phyloP scores from a whole-genome alignment of 2,888 invertebrate species.

The Poecilobothrus nobilitatus region DNA sequence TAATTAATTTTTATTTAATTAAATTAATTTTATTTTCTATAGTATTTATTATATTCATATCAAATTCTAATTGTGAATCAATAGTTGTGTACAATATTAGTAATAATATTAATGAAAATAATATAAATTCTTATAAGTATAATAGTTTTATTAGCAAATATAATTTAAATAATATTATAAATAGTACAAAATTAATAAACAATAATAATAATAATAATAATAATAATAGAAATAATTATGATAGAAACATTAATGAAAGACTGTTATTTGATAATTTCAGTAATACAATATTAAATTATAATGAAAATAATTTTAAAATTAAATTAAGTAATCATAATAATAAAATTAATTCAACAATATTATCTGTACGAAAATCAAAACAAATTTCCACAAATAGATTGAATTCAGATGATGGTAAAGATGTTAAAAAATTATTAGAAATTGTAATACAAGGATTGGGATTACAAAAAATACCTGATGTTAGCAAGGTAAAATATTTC shows the following conservation, averaged over 20 bases:
- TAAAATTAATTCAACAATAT: background rate
- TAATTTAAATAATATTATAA: background rate
- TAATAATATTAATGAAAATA: background rate
- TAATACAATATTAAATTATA: background rate
- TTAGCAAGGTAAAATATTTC: conserved; percentile 30
- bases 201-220: background rate
- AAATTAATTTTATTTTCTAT: background rate
- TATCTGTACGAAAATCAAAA: background rate
- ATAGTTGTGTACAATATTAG: background rate
- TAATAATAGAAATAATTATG: background rate
- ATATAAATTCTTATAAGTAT: no score
- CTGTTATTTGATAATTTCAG: background rate
- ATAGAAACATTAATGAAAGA: background rate
- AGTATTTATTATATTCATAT: background rate
- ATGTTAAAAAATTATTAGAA: conserved; percentile 29
- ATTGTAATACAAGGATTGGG: conserved; percentile 37
- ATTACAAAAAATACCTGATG: conserved; percentile 33
- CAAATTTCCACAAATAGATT: background rate
- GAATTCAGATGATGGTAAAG: conserved; percentile 15
- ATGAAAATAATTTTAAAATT: background rate
- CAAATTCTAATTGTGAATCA: background rate
- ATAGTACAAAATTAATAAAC: background rate
- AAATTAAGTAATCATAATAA: background rate
- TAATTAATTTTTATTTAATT: background rate
- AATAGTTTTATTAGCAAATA: background rate